Evolutionary conservation across 2,797 vertebrate species (phyloP).

Genomic region (Coracias cyanogaster): DNA sequence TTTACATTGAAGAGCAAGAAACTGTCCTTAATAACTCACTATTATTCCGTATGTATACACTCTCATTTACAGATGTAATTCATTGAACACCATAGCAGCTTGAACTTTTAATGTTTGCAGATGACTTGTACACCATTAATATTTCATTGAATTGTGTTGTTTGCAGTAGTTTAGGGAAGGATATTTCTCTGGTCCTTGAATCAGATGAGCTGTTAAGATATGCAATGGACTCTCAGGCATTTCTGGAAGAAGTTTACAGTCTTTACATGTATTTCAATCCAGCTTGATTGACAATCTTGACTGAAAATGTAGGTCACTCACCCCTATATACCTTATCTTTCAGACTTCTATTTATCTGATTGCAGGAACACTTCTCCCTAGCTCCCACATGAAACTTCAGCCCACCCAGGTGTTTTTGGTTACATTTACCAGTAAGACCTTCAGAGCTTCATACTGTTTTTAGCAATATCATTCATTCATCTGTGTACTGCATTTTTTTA

Average conservation of each 20-base stretch:
- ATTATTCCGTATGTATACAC: neutral
- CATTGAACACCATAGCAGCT: neutral
- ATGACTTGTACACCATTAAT: neutral
- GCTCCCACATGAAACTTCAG: neutral
- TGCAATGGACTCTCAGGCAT: neutral
- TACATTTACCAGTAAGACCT: neutral
- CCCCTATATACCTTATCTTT: neutral
- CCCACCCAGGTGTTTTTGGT: neutral
- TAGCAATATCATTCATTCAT: neutral
- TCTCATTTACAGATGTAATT: neutral
- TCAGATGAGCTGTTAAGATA: neutral
- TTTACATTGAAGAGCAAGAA: neutral
- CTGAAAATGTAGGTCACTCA: neutral
- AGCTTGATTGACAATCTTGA: neutral
- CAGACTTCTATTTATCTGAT: neutral
- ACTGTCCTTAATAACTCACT: neutral
- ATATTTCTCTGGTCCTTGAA: neutral
- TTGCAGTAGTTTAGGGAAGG: neutral
- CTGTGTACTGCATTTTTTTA: neutral
- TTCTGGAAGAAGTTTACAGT: conserved; percentile 12
- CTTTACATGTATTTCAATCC: neutral
- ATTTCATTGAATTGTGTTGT: neutral
- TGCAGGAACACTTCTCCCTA: neutral
- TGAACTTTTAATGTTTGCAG: neutral
- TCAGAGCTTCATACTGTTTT: neutral